phyloP scores from a whole-genome alignment of 2,888 invertebrate species.

The Spilarctia lutea region DNA sequence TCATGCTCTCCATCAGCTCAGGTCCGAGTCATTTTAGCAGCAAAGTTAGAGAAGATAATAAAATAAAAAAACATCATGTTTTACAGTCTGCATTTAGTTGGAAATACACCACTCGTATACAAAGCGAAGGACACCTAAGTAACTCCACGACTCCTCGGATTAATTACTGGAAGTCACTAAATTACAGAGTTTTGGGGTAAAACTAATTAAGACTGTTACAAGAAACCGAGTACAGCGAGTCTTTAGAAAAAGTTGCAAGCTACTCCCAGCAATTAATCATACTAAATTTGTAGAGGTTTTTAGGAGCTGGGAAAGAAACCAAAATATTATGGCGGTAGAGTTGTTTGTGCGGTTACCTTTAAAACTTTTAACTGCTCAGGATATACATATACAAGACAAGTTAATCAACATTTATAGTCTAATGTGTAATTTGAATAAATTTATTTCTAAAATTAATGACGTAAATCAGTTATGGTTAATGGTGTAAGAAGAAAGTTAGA shows the following conservation, averaged over 20 bases:
- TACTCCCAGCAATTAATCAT: constrained; percentile 23
- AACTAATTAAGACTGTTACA: constrained; percentile 28
- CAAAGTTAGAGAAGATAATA: neutral
- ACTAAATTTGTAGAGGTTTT: constrained; percentile 17
- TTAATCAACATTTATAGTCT: neutral
- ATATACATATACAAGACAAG: neutral
- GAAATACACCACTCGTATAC: neutral
- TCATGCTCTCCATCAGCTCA: no score
- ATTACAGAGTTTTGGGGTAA: constrained; percentile 29
- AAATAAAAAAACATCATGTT: neutral
- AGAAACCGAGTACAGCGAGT: constrained; percentile 10
- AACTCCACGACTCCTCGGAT: constrained; percentile 20
- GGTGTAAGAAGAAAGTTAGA: neutral
- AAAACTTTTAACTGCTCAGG: neutral
- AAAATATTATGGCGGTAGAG: neutral
- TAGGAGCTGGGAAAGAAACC: neutral
- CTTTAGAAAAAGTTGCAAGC: constrained; percentile 23
- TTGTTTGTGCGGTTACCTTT: neutral
- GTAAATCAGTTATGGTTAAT: neutral
- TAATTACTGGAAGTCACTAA: constrained; percentile 29
- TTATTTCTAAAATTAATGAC: neutral
- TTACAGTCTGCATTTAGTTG: neutral
- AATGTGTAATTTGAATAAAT: neutral
- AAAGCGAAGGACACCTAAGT: constrained; percentile 8
- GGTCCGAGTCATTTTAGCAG: no score